These are phyloP conservation scores for Hyalella azteca DNA, from an alignment of 2,888 invertebrate genomes.

Conservation along the genomic window DNA sequence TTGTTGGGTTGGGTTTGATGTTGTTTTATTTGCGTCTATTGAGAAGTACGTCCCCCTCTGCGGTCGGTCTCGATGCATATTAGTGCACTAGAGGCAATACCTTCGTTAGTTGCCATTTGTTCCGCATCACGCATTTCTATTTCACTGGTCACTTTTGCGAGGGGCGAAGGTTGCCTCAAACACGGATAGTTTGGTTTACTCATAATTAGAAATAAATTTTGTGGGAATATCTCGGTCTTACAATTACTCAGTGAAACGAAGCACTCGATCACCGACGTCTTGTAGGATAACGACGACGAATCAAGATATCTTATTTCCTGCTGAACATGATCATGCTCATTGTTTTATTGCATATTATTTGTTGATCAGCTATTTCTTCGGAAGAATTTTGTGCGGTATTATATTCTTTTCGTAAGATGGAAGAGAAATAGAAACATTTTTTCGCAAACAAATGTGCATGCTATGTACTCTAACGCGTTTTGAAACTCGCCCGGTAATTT, in stretches of 20 bases:
- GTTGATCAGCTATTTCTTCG: no score
- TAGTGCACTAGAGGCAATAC: constrained; percentile 16
- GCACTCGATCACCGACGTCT: constrained; percentile 12
- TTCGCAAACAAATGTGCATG: no score
- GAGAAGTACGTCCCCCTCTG: constrained; percentile 11
- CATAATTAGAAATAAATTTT: constrained; percentile 32
- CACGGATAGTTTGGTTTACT: constrained; percentile 23
- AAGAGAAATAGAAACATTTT: no score
- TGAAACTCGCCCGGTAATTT: no score
- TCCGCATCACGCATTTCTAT: constrained; percentile 30
- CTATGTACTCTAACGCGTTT: no score
- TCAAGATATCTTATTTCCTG: no score
- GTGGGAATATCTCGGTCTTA: not conserved
- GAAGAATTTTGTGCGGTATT: no score
- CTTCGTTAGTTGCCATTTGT: constrained; percentile 33
- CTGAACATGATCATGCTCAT: no score
- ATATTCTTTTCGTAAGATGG: no score
- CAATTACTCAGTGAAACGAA: constrained; percentile 4
- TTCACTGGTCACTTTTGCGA: constrained; percentile 22
- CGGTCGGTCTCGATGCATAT: constrained; percentile 29
- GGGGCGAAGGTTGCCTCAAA: constrained; percentile 30
- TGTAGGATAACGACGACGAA: no score
- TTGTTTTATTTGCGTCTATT: constrained; percentile 34
- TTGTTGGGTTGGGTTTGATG: constrained; percentile 36
- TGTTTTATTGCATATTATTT: no score